These are phyloP conservation scores for Cyaniris semiargus DNA, from an alignment of 2,888 invertebrate genomes.

Conservation along the genomic window DNA sequence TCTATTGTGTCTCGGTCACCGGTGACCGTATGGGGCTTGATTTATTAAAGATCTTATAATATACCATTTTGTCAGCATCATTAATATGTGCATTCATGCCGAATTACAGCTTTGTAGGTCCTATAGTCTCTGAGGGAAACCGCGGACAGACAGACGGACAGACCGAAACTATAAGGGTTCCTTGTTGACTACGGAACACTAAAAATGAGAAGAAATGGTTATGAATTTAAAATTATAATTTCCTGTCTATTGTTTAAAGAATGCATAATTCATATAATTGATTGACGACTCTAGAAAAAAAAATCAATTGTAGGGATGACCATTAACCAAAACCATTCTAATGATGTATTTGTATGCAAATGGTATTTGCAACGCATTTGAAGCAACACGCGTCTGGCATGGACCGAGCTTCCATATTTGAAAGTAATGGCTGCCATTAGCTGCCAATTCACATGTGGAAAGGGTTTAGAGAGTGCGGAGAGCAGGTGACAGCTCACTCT, in stretches of 20 bases:
- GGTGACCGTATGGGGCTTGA: too few relatives aligned
- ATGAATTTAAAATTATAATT: constrained; percentile 9
- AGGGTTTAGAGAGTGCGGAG: constrained; percentile 22
- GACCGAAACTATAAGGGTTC: too few relatives aligned
- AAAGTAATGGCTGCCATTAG: neutral
- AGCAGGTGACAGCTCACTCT: constrained; percentile 18
- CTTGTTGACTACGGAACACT: too few relatives aligned
- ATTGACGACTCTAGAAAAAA: neutral
- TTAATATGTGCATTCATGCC: too few relatives aligned
- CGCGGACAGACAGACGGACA: too few relatives aligned
- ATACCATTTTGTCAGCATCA: too few relatives aligned
- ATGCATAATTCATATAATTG: constrained; percentile 5
- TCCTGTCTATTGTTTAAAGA: neutral
- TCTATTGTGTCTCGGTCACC: too few relatives aligned
- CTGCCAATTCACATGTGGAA: constrained; percentile 14
- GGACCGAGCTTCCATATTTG: neutral
- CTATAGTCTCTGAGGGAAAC: too few relatives aligned
- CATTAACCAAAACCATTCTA: neutral
- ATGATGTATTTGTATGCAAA: neutral
- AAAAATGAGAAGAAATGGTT: neutral
- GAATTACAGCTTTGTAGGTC: too few relatives aligned
- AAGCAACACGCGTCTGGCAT: constrained; percentile 10
- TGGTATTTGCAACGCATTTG: neutral
- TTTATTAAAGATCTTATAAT: too few relatives aligned
- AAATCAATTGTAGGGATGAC: neutral